Evolutionary conservation across 2,888 invertebrate species (phyloP).

Genomic region (Ceramica pisi): DNA sequence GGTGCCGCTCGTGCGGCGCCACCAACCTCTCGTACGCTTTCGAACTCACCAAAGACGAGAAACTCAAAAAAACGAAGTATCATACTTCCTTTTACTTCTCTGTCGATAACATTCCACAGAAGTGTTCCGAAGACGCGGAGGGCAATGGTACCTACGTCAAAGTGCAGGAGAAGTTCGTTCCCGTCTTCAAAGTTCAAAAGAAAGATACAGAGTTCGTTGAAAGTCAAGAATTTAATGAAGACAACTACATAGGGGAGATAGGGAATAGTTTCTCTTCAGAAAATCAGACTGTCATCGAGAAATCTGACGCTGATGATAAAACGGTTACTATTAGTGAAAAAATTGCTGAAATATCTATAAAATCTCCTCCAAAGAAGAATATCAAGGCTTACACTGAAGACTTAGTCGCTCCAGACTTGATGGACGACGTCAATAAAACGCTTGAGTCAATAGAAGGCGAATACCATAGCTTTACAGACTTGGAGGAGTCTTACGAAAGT

Average conservation of each 20-base stretch:
- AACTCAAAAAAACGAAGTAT: constrained; percentile 54
- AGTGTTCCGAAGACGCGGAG: constrained; percentile 70
- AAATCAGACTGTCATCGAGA: constrained; percentile 79
- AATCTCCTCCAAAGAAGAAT: constrained; percentile 28
- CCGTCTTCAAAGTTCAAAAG: constrained; percentile 75
- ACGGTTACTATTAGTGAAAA: constrained; percentile 33
- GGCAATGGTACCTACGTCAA: constrained; percentile 68
- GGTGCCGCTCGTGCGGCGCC: constrained; percentile 79
- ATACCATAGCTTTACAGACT: constrained; percentile 87
- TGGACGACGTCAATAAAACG: constrained; percentile 69
- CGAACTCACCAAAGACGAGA: constrained; percentile 71
- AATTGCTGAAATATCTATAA: constrained; percentile 24
- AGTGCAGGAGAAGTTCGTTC: constrained; percentile 75
- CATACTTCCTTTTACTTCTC: constrained; percentile 74
- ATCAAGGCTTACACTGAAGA: constrained; percentile 68
- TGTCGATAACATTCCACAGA: constrained; percentile 79
- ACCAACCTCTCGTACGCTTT: constrained; percentile 74
- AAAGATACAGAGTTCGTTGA: constrained; percentile 81
- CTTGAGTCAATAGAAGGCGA: constrained; percentile 82
- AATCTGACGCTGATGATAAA: constrained; percentile 43
- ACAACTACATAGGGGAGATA: constrained; percentile 83
- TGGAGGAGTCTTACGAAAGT: constrained; percentile 85
- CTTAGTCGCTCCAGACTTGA: constrained; percentile 57
- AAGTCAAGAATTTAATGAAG: constrained; percentile 87
- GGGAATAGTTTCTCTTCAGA: constrained; percentile 80